Base-by-base conservation (phyloP, 2,888 invertebrate species). In the Liodrosophila aerea region DNA sequence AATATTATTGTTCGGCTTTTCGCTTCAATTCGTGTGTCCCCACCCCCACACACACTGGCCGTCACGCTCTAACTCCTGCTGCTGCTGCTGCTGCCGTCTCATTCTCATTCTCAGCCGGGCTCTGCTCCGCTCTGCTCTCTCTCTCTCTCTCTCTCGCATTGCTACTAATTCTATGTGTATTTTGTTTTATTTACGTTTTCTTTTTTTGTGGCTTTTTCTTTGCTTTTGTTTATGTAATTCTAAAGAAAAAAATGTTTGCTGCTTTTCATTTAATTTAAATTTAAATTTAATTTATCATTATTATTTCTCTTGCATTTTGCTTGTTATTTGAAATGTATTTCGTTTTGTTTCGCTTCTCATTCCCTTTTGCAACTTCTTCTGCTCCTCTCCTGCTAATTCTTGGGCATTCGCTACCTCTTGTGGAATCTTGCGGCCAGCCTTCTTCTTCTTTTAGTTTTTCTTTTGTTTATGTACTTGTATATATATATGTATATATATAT, bases 241-340 rank as follows among this genome's bases (percentile, higher is more conserved):
- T 78, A 80, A 77, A 66, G 73, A 77, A 78, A 69, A 78, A 82
- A 78, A 71, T 60, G 50, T 61, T 52, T 51, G 49, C 54, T 64
- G 45, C 33, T 31, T 53, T 61, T 15, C 34, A 18, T 46, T 50
- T 22, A 12, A 15, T 37, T n/a, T 13, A 18, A 22, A 36, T 39
- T n/a, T 13, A 16, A n/a, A 36, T 39, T 37, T 30, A 13, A 31
- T 39, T 53, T 27, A 8, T 41, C 36, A 11, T 46, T 18, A 7
- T 39, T 43, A 16, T 50, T 16, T 53, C 41, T 22, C 5, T 22
- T 22, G 22, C 22, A 22, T 22, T 22, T 22, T 22, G 22, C 22
- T 22, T 22, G 2, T 22, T 4, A 22, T 2, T 22, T 22, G 2
- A 22, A 22, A 22, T 22, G 22, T 22, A 22, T 22, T 22, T 22